phyloP scores from a whole-genome alignment of 2,113 vertebrate genomes.

The Plecotus auritus region DNA sequence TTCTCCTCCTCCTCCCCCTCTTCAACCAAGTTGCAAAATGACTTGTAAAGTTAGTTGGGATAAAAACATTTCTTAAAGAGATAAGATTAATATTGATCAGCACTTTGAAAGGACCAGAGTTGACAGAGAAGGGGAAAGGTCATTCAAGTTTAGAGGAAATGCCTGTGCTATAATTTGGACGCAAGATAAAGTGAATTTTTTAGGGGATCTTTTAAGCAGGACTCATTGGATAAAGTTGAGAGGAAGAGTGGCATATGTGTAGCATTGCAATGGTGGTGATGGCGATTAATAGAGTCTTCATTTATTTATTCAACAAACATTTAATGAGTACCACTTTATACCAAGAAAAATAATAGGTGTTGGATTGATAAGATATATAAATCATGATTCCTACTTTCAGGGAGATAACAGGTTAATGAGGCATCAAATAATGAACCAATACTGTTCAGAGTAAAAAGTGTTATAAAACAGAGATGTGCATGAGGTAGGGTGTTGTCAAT shows the following conservation, averaged over 20 bases:
- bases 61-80: not conserved
- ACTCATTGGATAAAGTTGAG: not conserved
- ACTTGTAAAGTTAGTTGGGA: not conserved
- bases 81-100: not conserved
- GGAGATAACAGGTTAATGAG: constrained; percentile 36
- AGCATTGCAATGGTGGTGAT: not conserved
- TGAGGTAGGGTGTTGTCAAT: not conserved
- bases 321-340: constrained; percentile 5
- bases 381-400: not conserved
- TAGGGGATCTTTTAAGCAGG: not conserved
- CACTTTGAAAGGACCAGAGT: not conserved
- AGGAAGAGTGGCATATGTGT: not conserved
- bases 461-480: constrained; percentile 1
- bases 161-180: not conserved
- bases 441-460: not conserved
- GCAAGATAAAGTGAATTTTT: not conserved
- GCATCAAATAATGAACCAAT: not conserved
- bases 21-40: not conserved
- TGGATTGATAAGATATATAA: constrained; percentile 18
- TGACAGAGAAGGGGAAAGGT: not conserved
- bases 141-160: not conserved
- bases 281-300: not conserved
- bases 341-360: not conserved
- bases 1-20: not conserved
- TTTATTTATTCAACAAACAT: constrained; percentile 2